Base-by-base conservation (phyloP, 2,797 vertebrate genomes). In the Pogonophryne albipinna region DNA sequence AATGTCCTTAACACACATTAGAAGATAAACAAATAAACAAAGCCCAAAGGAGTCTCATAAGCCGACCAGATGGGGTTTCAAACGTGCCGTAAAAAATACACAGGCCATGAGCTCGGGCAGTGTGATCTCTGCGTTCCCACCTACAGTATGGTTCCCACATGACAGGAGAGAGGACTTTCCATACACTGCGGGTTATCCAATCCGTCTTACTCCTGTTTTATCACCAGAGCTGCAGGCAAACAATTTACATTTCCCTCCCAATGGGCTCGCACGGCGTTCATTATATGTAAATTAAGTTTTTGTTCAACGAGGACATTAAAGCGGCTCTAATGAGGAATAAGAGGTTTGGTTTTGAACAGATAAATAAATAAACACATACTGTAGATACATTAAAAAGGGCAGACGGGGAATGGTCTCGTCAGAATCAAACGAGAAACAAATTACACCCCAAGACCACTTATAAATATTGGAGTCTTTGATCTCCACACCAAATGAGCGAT, bases 391-490 rank as follows among this genome's bases (percentile, higher is more conserved):
- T 83, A 89, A 31, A 27, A 76, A 85, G 69, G 74, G 74, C 64
- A 86, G 86, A 90, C 23, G n/a, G 78, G 80, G 80, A 82, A 83
- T 31, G 75, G 81, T 71, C 84, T 90, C 49, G 38, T 87, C 88
- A 68, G 85, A 92, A 79, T 89, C 89, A 91, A 89, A 91, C 53
- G 46, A 89, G 87, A 87, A 83, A 85, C 80, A 92, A 92, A 93
- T 92, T 84, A 79, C 79, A 82, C 76, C 84, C 84, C 69, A 51
- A 89, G 79, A 84, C 80, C 84, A 63, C 84, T 90, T 90, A 85
- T 89, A 89, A 94, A 93, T 91, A 91, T 72, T 74, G 68, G 15
- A 76, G 75, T 51, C 92, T 94, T 94, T 95, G 88, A 95, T 94
- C 89, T 89, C 46, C 15, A 72, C 73, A 70, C 79, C 74, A 87